These are phyloP conservation scores for Exaiptasia diaphana DNA, from an alignment of 64 coral and sea anemone species.

Conservation along the genomic window DNA sequence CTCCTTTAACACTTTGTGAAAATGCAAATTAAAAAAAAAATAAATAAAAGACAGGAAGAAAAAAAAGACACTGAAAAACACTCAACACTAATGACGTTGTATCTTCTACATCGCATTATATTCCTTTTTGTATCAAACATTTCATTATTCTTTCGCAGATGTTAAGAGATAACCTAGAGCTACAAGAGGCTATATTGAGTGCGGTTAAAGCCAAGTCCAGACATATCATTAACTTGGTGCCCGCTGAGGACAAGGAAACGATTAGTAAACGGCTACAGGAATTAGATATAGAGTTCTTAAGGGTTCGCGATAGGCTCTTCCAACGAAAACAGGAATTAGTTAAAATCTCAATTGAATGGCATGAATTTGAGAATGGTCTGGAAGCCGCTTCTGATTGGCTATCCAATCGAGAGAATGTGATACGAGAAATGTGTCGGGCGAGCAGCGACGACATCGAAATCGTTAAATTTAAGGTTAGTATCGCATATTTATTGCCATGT, in stretches of 20 bases:
- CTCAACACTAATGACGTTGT: too few species aligned
- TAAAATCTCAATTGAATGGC: constrained; percentile 77
- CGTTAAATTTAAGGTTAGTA: constrained; percentile 56
- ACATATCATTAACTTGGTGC: constrained; percentile 45
- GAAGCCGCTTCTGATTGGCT: constrained; percentile 71
- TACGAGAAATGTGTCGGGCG: constrained; percentile 31
- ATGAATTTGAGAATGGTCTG: constrained; percentile 72
- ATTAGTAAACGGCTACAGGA: constrained; percentile 29
- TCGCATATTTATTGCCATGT: too few species aligned
- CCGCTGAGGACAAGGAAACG: constrained; percentile 39
- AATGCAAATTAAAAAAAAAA: too few species aligned
- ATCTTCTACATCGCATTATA: too few species aligned
- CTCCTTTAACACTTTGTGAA: too few species aligned
- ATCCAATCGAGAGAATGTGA: constrained; percentile 28
- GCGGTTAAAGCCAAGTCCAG: constrained; percentile 64
- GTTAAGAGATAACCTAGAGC: constrained; percentile 76
- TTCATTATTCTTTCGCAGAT: constrained; percentile 29
- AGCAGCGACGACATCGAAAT: constrained; percentile 45
- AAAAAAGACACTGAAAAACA: too few species aligned
- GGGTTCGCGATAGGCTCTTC: constrained; percentile 66
- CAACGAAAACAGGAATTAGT: constrained; percentile 62
- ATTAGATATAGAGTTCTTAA: constrained; percentile 52
- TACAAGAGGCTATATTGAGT: constrained; percentile 68
- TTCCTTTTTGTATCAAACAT: too few species aligned
- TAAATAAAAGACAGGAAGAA: too few species aligned